Base-by-base conservation (phyloP, 2,113 vertebrate genomes). In the Malurus elegans region DNA sequence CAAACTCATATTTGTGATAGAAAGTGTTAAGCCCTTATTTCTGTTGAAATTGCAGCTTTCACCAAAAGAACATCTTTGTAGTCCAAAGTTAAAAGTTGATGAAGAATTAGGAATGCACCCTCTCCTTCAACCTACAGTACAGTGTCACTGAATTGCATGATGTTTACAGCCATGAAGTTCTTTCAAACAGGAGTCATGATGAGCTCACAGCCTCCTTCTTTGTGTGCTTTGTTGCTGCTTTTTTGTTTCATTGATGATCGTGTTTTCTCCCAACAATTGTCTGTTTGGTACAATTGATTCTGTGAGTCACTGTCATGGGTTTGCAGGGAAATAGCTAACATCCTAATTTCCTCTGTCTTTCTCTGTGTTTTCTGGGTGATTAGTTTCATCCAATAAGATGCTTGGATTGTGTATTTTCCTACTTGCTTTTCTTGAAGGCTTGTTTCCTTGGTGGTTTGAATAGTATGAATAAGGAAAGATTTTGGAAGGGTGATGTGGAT, bases 251-350 rank as follows among this genome's bases (percentile, higher is more conserved):
- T 91, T 88, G 85, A 93, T 93, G 85, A 88, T 93, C 21, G 0
- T 74, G 81, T 83, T 95, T 86, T 94, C 67, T 96, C 44, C 69
- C 56, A 93, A 93, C 94, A 94, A 83, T 95, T 5, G 87, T 91
- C 87, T 93, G 0, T 96, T 94, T 94, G 87, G 86, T 94, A 95
- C 90, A 91, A 75, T 93, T 95, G 71, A 85, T 90, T 93, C 84
- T 90, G 78, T 95, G 95, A 96, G 92, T 95, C 96, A 94, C 62
- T 88, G 93, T 96, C 95, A 95, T 91, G 92, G 67, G 93, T 93
- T 95, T 74, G 45, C 54, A 58, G 81, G 58, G 50, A 90, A 92
- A 90, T 48, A 67, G 36, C 76, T 75, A 74, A 73, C 70, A 54
- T 86, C 60, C 82, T 34, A 16, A 82, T 96, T 91, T 90, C 44